Evolutionary conservation across 2,888 invertebrate genomes (phyloP), one percentile per base, ranked within the genome.

Genomic region (Lithodes maja): DNA sequence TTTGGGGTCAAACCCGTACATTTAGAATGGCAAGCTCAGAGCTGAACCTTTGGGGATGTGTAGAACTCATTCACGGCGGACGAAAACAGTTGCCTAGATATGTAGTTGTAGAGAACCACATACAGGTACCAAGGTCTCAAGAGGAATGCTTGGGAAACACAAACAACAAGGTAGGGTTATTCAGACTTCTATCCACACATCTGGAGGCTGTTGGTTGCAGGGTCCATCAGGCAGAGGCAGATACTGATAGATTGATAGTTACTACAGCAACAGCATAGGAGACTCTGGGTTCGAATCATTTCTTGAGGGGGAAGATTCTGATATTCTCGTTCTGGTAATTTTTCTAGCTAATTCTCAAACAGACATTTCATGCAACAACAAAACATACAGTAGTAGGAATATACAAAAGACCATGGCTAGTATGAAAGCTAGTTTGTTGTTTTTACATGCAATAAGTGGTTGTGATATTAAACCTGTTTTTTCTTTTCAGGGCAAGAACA

Each of bases 361-460:
- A 12, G 61, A 61, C 12, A 61, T 61, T 61, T 7, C 17, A 2
- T 33, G 15, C 17, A 68, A 33, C 5, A 78, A 52, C 5, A 12
- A 82, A 68, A 49, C 2, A 50, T 82, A 3, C 15, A 68, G 68
- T n/a, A 82, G 17, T 49, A 82, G 2, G 12, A 55, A 49, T 7
- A 17, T 82, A 53, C 69, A 68, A 68, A 2, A 69, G 2, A 49
- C 5, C 68, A 1, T 68, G 68, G 82, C 12, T 68, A 68, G 50
- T 17, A 68, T 68, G 15, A 68, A 15, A n/a, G 15, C 49, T 33
- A 61, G 50, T 49, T 9, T 82, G 17, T 69, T 82, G 7, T 82
- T 82, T 53, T 33, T 71, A 54, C 83, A 83, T 71, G 71, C 12
- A 50, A 83, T 74, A 33, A 83, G 53, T 50, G 53, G 74, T 52